Conservation (phyloP, 2,888 invertebrate species). For the Lapara coniferarum region DNA sequence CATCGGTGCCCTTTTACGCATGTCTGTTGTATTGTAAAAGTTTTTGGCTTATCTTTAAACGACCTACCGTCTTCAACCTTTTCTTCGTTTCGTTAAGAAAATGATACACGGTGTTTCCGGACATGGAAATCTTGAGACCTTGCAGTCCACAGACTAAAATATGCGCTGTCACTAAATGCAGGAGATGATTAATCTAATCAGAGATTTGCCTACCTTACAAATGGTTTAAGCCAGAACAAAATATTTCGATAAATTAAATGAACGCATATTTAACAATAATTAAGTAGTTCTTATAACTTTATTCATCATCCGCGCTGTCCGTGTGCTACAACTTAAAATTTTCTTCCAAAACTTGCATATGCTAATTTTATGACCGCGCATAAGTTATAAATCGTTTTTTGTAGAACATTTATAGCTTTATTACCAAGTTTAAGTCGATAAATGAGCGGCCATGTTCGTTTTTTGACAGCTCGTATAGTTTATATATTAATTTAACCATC, state of each 20-base stretch:
- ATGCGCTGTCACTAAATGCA: too few species aligned
- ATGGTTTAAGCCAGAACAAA: too few species aligned
- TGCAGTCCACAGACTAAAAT: too few species aligned
- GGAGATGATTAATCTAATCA: too few species aligned
- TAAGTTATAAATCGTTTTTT: conserved; percentile 31
- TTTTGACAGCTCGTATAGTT: conserved; percentile 41
- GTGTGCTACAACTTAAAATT: conserved; percentile 25
- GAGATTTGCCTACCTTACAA: too few species aligned
- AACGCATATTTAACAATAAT: background rate
- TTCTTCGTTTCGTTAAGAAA: too few species aligned
- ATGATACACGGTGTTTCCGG: too few species aligned
- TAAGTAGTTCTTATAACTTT: background rate
- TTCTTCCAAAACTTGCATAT: conserved; percentile 37
- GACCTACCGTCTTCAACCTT: too few species aligned
- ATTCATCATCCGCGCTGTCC: background rate
- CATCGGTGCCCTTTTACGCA: too few species aligned
- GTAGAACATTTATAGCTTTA: conserved; percentile 59
- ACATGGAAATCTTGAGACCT: too few species aligned
- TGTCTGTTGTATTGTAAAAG: too few species aligned
- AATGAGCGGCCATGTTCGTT: conserved; percentile 48
- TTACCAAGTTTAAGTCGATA: conserved; percentile 45
- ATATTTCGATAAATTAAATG: background rate
- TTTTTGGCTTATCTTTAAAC: too few species aligned
- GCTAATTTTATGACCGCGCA: conserved; percentile 45
- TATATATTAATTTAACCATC: conserved; percentile 22